Evolutionary conservation across 2,113 vertebrate genomes (phyloP), one percentile per base, ranked within the genome.

Genomic region (Rhabdomys dilectus): DNA sequence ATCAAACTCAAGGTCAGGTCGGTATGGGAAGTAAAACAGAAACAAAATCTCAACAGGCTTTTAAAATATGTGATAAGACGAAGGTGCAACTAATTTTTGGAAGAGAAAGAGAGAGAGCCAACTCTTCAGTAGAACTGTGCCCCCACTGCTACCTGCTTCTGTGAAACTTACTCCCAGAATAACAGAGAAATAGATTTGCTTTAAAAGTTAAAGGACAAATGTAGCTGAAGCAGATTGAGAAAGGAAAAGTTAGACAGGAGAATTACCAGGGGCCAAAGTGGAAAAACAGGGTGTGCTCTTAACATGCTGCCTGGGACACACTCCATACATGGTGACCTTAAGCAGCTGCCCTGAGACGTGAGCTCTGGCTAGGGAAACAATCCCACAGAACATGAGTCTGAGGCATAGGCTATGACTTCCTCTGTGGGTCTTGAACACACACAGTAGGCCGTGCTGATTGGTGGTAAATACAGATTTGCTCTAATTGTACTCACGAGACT

Each of bases 401-500:
- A 96, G 8, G 3, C 53, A 85, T 39, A 68, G 19, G 22, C 88
- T 51, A 1, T 13, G 34, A 36, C 34, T 6, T 31, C n/a, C 62
- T 36, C 26, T 88, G 51, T 21, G 7, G 53, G 72, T 73, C 88
- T 70, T 66, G 77, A 75, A 64, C 12, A 16, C 36, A 81, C 53
- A 9, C 1, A 2, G 5, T 12, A 24, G 36, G 60, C n/a, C 92
- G 56, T 86, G 77, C 81, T 58, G 31, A 88, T 51, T 58, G 89
- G 89, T 77, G 60, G 86, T 34, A 82, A 93, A 78, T 68, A 36
- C 86, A 95, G 94, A 84, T 87, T 94, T 94, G 89, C 82, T 87
- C n/a, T 96, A 70, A 72, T 88, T 93, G 86, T 7, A 93, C 93
- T 80, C 89, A 3, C 0, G 15, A 84, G 94, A 84, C 89, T 72